Evolutionary conservation across 2,797 vertebrate species (phyloP), one percentile per base, ranked within the genome.

Genomic region (Sylvia borin): DNA sequence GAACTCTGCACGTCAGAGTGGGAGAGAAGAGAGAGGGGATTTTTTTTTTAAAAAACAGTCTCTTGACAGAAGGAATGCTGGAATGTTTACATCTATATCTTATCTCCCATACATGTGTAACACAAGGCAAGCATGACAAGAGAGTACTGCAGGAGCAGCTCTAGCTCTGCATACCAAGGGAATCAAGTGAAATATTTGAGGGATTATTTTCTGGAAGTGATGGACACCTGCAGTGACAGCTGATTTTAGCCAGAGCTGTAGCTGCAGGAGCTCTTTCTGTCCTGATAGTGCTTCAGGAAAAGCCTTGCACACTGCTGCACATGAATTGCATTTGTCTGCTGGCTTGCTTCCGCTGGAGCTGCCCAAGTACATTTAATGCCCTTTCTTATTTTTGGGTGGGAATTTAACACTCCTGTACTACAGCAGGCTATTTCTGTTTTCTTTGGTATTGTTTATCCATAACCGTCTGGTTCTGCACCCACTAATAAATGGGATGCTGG

Each of bases 401-500:
- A 76, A 81, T 84, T 61, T 34, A 82, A 32, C 9, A 11, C 22
- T 42, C 7, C 14, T 32, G 34, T 66, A 53, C n/a, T 36, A 27
- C 11, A 17, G 14, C n/a, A 51, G 64, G 34, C 75, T 77, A 17
- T 78, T 90, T 38, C 25, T 86, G 54, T 55, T 85, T 87, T 32
- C 25, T 16, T 79, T 85, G 40, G 43, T 50, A 36, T 42, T 86
- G 36, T 93, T 84, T 89, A 62, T 89, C 71, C 65, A 1, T 40
- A 73, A 13, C 89, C 82, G 62, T 82, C 88, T 93, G 91, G 68
- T 90, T 77, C 54, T 55, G 72, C 90, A 81, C 91, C 60, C 36
- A 29, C 86, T 91, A 68, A 83, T 89, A 76, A 92, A 73, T 29
- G 67, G 32, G 48, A 47, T 75, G 55, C 64, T 60, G 61, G 75